Evolutionary conservation across 2,888 invertebrate genomes (phyloP).

Genomic region (Caenorhabditis imperialis): DNA sequence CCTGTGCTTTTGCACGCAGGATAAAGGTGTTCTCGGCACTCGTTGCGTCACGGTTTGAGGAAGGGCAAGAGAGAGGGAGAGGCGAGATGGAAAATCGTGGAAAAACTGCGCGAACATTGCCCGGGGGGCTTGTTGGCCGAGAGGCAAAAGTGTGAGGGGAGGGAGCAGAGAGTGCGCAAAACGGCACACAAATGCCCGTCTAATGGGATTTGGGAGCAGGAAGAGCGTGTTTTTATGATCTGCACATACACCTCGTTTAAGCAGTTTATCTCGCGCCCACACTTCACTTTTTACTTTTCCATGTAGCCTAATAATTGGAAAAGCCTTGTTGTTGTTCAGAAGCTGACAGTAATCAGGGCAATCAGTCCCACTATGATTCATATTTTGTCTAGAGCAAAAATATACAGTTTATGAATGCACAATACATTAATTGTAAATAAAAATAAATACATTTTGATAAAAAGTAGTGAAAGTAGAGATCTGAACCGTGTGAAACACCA

Average conservation of each 20-base stretch:
- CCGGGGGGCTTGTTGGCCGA: slow-evolving; percentile 21
- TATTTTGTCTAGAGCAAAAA: too few species aligned
- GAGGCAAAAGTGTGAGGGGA: neutral
- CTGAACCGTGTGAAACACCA: slow-evolving; percentile 28
- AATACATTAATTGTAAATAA: slow-evolving; percentile 6
- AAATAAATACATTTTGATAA: too few species aligned
- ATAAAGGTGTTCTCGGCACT: slow-evolving; percentile 11
- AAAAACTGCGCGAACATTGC: slow-evolving; percentile 7
- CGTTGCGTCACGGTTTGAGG: slow-evolving; percentile 22
- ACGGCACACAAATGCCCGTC: slow-evolving; percentile 8
- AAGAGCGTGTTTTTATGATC: too few species aligned
- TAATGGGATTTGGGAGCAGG: too few species aligned
- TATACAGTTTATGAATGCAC: slow-evolving; percentile 7
- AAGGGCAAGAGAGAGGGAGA: neutral
- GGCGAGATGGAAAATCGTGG: neutral
- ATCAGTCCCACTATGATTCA: too few species aligned
- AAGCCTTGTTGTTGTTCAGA: too few species aligned
- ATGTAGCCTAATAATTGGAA: too few species aligned
- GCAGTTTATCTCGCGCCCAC: too few species aligned
- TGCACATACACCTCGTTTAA: too few species aligned
- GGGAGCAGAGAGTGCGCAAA: slow-evolving; percentile 11
- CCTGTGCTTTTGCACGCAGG: too few species aligned
- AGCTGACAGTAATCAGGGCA: too few species aligned
- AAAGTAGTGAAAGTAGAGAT: slow-evolving; percentile 25
- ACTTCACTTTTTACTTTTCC: too few species aligned